Evolutionary conservation across 2,113 vertebrate species (phyloP).

Genomic region (Formicarius rufipectus): DNA sequence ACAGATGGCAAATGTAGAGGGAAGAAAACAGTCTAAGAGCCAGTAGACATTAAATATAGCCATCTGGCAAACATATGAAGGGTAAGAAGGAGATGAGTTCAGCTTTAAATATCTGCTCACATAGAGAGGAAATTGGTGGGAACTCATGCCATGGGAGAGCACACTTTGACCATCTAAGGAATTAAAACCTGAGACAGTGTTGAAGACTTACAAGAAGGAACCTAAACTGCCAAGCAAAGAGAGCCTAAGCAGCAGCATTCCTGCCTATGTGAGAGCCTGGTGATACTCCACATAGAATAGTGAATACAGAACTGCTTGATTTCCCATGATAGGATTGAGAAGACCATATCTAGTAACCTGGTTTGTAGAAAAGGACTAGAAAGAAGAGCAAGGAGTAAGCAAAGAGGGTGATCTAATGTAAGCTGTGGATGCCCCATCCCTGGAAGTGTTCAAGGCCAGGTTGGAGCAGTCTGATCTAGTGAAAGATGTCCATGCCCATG

Average conservation of each 20-base stretch:
- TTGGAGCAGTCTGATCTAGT: background rate
- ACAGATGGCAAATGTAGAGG: constrained; percentile 55
- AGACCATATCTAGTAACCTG: background rate
- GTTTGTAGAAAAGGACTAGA: background rate
- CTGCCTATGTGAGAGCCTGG: background rate
- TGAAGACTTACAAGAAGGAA: background rate
- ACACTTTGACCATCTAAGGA: background rate
- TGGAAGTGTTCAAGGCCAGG: background rate
- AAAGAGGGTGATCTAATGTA: background rate
- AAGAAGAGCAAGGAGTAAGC: background rate
- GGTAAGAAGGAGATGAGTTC: background rate
- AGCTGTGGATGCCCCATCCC: background rate
- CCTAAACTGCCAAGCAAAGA: background rate
- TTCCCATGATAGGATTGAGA: background rate
- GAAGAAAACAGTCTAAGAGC: constrained; percentile 5
- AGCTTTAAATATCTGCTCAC: constrained; percentile 1
- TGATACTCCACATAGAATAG: background rate
- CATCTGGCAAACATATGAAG: constrained; percentile 20
- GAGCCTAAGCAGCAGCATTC: background rate
- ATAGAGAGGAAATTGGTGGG: background rate
- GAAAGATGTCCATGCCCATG: background rate
- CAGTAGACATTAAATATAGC: constrained; percentile 39
- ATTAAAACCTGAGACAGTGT: background rate
- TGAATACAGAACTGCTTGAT: background rate
- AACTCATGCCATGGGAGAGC: background rate